phyloP scores from a whole-genome alignment of 2,113 vertebrate genomes.

The Cyprinus carpio region DNA sequence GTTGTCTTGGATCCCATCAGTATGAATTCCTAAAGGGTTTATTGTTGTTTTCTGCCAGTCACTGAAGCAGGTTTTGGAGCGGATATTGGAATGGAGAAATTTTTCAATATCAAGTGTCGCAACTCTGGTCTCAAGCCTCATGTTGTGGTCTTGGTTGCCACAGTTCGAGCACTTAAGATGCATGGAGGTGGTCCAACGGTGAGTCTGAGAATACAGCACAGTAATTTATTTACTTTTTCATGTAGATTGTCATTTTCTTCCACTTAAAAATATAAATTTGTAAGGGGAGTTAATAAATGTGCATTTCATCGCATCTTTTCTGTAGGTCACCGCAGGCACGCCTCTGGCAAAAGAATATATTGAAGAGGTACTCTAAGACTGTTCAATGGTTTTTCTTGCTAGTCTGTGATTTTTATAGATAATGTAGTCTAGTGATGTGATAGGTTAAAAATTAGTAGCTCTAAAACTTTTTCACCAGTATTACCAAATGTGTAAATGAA shows the following conservation, averaged over 20 bases:
- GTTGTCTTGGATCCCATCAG: not conserved
- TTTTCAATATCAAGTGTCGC: constrained; percentile 97
- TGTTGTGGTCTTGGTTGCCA: constrained; percentile 93
- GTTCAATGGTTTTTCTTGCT: not conserved
- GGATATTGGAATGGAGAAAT: constrained; percentile 99
- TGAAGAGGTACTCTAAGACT: constrained; percentile 76
- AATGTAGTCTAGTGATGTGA: not conserved
- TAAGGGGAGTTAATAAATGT: not conserved
- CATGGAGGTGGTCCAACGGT: constrained; percentile 95
- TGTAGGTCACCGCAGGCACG: constrained; percentile 90
- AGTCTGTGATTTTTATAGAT: not conserved
- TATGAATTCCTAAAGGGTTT: not conserved
- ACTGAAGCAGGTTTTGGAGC: constrained; percentile 98
- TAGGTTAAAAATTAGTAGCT: not conserved
- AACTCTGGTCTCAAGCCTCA: constrained; percentile 91
- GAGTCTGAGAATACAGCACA: constrained; percentile 58
- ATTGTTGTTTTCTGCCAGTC: constrained; percentile 73
- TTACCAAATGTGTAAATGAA: not conserved
- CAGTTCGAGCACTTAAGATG: constrained; percentile 95
- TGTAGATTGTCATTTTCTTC: not conserved
- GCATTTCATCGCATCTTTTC: constrained; percentile 42
- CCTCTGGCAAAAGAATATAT: constrained; percentile 90
- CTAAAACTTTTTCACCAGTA: not conserved
- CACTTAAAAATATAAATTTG: not conserved
- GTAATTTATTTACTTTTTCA: not conserved